These are phyloP conservation scores for Leptatherina wallacei DNA, from an alignment of 2,797 vertebrate genomes.

Conservation along the genomic window DNA sequence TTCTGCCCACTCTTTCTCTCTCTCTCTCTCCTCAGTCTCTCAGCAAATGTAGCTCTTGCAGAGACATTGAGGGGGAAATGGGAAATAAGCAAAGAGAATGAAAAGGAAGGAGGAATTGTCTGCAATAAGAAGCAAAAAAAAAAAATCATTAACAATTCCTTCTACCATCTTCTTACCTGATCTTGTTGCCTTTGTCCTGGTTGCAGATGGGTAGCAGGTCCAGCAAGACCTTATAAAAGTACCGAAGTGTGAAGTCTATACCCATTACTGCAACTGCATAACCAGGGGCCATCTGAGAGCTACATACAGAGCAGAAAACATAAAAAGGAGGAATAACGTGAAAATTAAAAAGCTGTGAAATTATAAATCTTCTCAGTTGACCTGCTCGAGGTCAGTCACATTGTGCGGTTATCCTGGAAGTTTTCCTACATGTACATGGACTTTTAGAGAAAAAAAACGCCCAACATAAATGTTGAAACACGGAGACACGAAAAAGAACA, in stretches of 20 bases:
- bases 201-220: conserved; percentile 96
- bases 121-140: conserved; percentile 6
- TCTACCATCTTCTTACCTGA: conserved; percentile 82
- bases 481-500: conserved; percentile 3
- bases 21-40: conserved; percentile 31
- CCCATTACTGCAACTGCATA: conserved; percentile 97
- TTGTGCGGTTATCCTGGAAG: background rate
- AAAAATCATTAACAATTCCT: background rate
- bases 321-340: background rate
- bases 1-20: conserved; percentile 12
- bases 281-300: conserved; percentile 91
- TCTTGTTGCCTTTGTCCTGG: conserved; percentile 97
- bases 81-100: background rate
- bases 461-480: background rate
- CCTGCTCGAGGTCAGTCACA: background rate
- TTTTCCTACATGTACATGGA: conserved; percentile 5
- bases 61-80: background rate
- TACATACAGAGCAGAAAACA: conserved; percentile 50
- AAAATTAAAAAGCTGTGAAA: background rate
- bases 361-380: background rate
- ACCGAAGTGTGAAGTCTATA: conserved; percentile 96
- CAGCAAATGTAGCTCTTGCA: conserved; percentile 21
- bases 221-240: conserved; percentile 98
- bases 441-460: background rate
- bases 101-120: background rate